A percentile compares a stretch with the other conserved stretches of the same genome.
These are phyloP conservation scores for Ursus arctos DNA, from an alignment of 2,113 vertebrate genomes.

Conservation along the genomic window DNA sequence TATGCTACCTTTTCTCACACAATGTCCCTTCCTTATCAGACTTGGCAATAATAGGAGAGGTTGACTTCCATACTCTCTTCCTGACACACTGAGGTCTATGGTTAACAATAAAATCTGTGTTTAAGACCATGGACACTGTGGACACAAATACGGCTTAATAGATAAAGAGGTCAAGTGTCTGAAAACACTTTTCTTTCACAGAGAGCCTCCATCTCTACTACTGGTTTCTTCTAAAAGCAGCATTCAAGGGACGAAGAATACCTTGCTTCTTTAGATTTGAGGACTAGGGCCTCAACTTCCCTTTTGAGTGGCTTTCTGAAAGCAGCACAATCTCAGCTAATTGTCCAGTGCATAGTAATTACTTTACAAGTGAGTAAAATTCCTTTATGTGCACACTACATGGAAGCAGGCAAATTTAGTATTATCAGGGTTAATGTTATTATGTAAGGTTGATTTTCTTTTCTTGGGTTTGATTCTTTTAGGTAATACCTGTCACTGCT, in stretches of 20 bases:
- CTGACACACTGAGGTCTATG: not conserved
- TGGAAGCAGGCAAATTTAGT: not conserved
- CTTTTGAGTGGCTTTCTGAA: not conserved
- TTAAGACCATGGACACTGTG: not conserved
- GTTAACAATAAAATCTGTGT: not conserved
- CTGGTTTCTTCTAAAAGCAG: not conserved
- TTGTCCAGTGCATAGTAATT: not conserved
- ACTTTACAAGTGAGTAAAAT: not conserved
- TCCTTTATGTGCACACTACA: not conserved
- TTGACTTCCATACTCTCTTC: not conserved
- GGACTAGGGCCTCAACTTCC: not conserved
- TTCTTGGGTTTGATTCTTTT: not conserved
- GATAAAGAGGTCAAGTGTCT: not conserved
- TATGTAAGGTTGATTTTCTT: not conserved
- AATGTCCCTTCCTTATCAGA: not conserved
- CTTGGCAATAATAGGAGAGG: not conserved
- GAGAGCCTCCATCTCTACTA: not conserved
- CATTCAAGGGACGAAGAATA: not conserved
- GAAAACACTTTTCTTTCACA: not conserved
- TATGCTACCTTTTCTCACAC: too few species aligned
- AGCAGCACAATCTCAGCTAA: not conserved
- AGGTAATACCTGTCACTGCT: not conserved
- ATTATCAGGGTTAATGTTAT: not conserved
- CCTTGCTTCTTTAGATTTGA: not conserved
- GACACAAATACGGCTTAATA: not conserved